Evolutionary conservation across 2,797 vertebrate species (phyloP), one percentile per base, ranked within the genome.

Genomic region (Botia kubotai): DNA sequence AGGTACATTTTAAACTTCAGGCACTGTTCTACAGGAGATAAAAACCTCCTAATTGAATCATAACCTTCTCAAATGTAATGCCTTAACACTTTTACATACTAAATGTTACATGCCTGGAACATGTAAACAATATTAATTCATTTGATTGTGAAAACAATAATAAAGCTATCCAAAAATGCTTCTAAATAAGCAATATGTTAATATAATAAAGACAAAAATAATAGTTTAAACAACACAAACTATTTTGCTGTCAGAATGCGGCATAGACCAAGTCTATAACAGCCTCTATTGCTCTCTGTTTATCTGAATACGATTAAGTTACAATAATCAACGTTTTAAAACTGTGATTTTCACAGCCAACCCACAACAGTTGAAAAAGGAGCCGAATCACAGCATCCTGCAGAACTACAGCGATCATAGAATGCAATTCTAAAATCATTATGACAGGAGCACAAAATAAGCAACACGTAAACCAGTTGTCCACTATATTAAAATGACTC

Each of bases 401-500:
- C 57, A 21, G 17, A 8, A n/a, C 23, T 62, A 4, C 36, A 52
- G 66, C 72, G 39, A 13, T 36, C 11, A 48, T 39, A 70, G 12
- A 21, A 36, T 48, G 36, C 33, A 60, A 43, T 39, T 10, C 55
- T 2, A 39, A 36, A 71, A 66, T 17, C 3, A n/a, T 65, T 36
- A 36, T 69, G 66, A 70, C 6, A 8, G 14, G 36, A 62, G 11
- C 46, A 43, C 48, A 65, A 46, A 29, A 55, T 53, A 23, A 53
- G 12, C 7, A 23, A 68, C 17, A 46, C 26, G 46, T 65, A 71
- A 73, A 74, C 67, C 67, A 79, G 14, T 74, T 69, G 7, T 68
- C 19, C 23, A 69, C 73, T 87, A 90, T 84, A 88, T 89, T 90
- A 87, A 73, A 88, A 89, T 87, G 85, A 53, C 48, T 85, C 82